Conservation (phyloP, 2,888 invertebrate species). For the Sarcophaga carnaria region DNA sequence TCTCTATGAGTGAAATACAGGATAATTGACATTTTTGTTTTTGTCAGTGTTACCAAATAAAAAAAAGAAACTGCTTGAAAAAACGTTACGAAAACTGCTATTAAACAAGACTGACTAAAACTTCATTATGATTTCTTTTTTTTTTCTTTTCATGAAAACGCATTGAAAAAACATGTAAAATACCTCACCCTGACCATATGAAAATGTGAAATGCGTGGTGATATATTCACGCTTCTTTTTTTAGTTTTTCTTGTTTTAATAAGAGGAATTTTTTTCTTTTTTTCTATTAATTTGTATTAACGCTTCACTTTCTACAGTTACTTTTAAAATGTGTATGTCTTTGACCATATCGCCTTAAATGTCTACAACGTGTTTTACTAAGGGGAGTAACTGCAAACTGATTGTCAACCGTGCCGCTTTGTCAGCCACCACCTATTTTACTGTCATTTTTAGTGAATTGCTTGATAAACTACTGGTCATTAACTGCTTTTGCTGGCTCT, state of each 20-base stretch:
- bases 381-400: constrained; percentile 8
- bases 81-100: not conserved
- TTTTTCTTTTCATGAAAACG: not conserved
- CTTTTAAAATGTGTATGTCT: not conserved
- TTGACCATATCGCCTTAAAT: not conserved
- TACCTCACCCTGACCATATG: constrained; percentile 51
- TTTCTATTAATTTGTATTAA: not conserved
- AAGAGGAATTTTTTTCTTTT: constrained; percentile 35
- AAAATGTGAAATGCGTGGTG: constrained; percentile 47
- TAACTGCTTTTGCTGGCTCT: constrained; percentile 34
- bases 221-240: not conserved
- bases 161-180: constrained; percentile 37
- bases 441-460: constrained; percentile 47
- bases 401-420: constrained; percentile 10
- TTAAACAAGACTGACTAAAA: constrained; percentile 45
- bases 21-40: constrained; percentile 18
- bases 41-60: not conserved
- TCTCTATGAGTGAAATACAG: constrained; percentile 44
- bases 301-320: not conserved
- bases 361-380: constrained; percentile 30
- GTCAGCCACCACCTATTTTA: constrained; percentile 58
- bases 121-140: not conserved
- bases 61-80: not conserved
- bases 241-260: not conserved
- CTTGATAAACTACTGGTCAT: constrained; percentile 40